phyloP scores from a whole-genome alignment of 1,140 invertebrate species.

The Parasteatoda tepidariorum region DNA sequence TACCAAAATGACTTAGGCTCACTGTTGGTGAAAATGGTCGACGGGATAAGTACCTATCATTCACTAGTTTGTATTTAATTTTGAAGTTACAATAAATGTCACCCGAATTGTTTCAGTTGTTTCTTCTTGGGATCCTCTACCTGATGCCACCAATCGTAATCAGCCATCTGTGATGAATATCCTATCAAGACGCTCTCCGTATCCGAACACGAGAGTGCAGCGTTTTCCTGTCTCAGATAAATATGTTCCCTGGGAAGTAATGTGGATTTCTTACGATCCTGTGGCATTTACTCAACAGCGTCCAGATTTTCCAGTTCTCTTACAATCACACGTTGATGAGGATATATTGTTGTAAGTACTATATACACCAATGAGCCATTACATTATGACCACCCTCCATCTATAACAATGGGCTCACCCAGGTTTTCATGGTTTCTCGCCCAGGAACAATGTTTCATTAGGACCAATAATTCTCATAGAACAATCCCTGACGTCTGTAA shows the following conservation, averaged over 20 bases:
- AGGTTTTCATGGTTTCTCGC: too few species aligned
- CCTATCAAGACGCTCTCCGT: slow-evolving; percentile 69
- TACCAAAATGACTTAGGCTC: too few species aligned
- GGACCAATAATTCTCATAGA: too few species aligned
- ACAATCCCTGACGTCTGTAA: too few species aligned
- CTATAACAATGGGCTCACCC: too few species aligned
- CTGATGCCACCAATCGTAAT: background rate
- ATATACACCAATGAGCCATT: too few species aligned
- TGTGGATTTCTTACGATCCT: slow-evolving; percentile 68
- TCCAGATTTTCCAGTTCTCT: slow-evolving; percentile 64
- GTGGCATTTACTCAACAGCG: slow-evolving; percentile 66
- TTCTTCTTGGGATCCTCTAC: slow-evolving; percentile 1
- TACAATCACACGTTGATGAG: slow-evolving; percentile 68
- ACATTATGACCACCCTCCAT: too few species aligned
- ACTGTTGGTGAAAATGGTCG: too few species aligned
- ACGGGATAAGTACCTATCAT: too few species aligned
- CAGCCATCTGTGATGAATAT: slow-evolving; percentile 64
- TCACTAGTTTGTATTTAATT: too few species aligned
- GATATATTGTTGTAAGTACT: slow-evolving; percentile 67
- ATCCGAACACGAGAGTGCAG: slow-evolving; percentile 68
- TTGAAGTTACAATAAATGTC: too few species aligned
- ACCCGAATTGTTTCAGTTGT: slow-evolving; percentile 5
- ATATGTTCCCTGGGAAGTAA: slow-evolving; percentile 71
- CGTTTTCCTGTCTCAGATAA: slow-evolving; percentile 71
- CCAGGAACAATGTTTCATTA: too few species aligned